phyloP scores from a whole-genome alignment of 2,888 invertebrate species.

The Stegana nigrithorax region DNA sequence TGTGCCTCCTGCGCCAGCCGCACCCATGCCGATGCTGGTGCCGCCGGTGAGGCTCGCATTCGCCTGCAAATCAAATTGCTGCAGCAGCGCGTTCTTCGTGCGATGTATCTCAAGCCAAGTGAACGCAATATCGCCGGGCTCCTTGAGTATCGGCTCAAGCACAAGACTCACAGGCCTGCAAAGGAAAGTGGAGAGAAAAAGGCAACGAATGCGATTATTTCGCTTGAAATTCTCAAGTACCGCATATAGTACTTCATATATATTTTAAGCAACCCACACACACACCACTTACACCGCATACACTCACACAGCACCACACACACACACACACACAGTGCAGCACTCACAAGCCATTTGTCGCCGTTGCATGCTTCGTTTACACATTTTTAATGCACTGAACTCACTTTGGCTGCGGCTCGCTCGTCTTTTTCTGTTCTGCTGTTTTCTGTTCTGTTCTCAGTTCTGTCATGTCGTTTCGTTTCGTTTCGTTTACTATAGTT shows the following conservation, averaged over 20 bases:
- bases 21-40: conserved; percentile 7
- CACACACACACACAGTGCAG: too few species aligned
- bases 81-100: conserved; percentile 73
- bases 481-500: neutral
- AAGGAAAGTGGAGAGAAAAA: conserved; percentile 11
- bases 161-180: conserved; percentile 73
- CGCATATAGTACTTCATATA: neutral
- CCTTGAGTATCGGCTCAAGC: conserved; percentile 77
- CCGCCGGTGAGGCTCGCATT: conserved; percentile 58
- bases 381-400: neutral
- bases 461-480: neutral
- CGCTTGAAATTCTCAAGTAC: neutral
- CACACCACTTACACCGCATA: neutral
- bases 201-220: neutral
- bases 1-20: conserved; percentile 20
- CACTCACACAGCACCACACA: neutral
- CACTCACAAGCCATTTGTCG: too few species aligned
- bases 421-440: neutral
- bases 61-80: conserved; percentile 71
- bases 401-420: neutral
- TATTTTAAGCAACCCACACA: conserved; percentile 8
- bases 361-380: neutral
- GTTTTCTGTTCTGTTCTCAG: conserved; percentile 27
- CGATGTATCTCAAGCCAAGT: conserved; percentile 82
- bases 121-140: conserved; percentile 81